These are phyloP conservation scores for Fratercula arctica DNA, from an alignment of 2,797 vertebrate species.

Conservation along the genomic window DNA sequence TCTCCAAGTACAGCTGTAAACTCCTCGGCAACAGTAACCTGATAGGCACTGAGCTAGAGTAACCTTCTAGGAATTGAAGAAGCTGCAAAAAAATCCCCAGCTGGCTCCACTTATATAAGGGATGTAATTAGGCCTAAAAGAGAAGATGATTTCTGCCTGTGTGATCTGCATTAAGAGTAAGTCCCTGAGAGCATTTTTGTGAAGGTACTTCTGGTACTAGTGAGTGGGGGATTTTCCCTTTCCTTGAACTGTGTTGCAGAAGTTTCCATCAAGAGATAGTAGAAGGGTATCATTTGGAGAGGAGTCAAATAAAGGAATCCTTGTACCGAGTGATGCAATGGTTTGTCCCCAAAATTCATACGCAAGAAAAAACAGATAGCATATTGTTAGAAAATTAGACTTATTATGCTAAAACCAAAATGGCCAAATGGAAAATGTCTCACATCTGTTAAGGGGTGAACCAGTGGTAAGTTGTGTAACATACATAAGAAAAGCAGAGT, in stretches of 20 bases:
- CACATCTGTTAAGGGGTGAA: neutral
- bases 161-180: constrained; percentile 47
- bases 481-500: neutral
- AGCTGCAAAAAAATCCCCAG: neutral
- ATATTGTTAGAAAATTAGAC: neutral
- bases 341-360: neutral
- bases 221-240: neutral
- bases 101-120: constrained; percentile 55
- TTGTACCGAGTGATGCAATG: neutral
- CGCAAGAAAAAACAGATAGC: neutral
- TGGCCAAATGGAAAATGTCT: neutral
- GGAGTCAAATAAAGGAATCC: neutral
- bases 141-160: constrained; percentile 31
- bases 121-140: constrained; percentile 41
- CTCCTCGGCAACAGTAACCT: neutral
- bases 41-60: neutral
- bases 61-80: constrained; percentile 29
- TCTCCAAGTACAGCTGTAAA: neutral
- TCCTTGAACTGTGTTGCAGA: neutral
- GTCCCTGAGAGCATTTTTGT: neutral
- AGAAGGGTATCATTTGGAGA: neutral
- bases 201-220: neutral
- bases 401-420: neutral
- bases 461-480: neutral
- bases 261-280: neutral